Conservation (phyloP, 2,888 invertebrate genomes). For the Callyntrura guangdongensis region DNA sequence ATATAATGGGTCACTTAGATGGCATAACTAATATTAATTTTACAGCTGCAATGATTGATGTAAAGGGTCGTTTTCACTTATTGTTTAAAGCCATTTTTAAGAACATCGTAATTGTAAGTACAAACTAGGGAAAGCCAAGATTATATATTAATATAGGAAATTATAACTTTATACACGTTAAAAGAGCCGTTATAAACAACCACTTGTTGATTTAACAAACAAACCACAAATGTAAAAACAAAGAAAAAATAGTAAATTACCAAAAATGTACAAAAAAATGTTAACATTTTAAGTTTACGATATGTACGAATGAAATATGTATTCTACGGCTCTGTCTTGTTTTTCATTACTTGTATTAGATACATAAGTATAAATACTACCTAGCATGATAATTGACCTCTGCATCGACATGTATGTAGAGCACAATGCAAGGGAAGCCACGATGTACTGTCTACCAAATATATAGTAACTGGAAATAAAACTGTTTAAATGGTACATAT, state of each 20-base stretch:
- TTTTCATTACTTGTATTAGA: slow-evolving; percentile 51
- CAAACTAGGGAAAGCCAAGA: slow-evolving; percentile 77
- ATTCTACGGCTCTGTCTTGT: slow-evolving; percentile 48
- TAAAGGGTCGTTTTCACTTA: slow-evolving; percentile 56
- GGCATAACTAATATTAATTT: slow-evolving; percentile 32
- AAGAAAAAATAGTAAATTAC: slow-evolving; percentile 70
- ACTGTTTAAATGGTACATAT: slow-evolving; percentile 65
- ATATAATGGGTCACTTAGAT: slow-evolving; percentile 32
- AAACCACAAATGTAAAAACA: slow-evolving; percentile 46
- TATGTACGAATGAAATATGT: slow-evolving; percentile 51
- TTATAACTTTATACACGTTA: slow-evolving; percentile 65
- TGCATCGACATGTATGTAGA: slow-evolving; percentile 60
- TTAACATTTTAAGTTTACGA: slow-evolving; percentile 47
- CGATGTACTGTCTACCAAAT: slow-evolving; percentile 71
- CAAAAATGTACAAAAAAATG: slow-evolving; percentile 57
- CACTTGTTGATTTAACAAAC: slow-evolving; percentile 68
- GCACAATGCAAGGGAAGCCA: slow-evolving; percentile 71
- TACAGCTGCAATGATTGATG: slow-evolving; percentile 11
- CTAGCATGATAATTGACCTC: slow-evolving; percentile 48
- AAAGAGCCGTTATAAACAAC: slow-evolving; percentile 42
- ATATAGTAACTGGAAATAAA: slow-evolving; percentile 72
- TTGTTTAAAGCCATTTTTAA: slow-evolving; percentile 75
- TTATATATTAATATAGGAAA: slow-evolving; percentile 64
- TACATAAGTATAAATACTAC: slow-evolving; percentile 13
- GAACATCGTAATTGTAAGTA: slow-evolving; percentile 76